Base-by-base conservation (phyloP, 2,113 vertebrate species). In the Daphoenositta chrysoptera region DNA sequence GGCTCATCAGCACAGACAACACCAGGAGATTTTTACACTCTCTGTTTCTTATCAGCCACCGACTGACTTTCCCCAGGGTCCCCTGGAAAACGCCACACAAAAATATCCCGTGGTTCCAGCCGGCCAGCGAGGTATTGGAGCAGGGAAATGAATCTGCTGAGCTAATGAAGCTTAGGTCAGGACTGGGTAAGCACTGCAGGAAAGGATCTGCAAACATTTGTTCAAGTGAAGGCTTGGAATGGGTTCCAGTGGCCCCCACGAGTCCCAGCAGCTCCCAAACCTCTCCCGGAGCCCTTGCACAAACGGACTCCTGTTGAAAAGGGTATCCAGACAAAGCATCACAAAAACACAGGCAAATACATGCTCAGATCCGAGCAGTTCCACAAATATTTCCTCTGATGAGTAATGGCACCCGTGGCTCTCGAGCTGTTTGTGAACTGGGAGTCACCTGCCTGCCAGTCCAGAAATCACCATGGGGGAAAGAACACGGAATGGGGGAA, bases 201-300 rank as follows among this genome's bases (percentile, higher is more conserved):
- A 53, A 88, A 89, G 85, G 93, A 92, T 86, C 84, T 83, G 85
- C 85, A 96, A 96, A 96, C 92, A 90, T 93, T 96, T 90, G 90
- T 78, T 86, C 90, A 88, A 58, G 73, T 6, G 82, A 78, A 87
- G 83, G 85, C 60, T 60, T 27, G 40, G 90, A 48, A 81, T 84
- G 72, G 75, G 23, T 47, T 90, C 69, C 90, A 83, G 81, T 30
- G 75, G 88, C 53, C 53, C 83, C 87, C 93, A 82, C 40, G 77
- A 95, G 94, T 57, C 91, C 13, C 8, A 86, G 82, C 28, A 0
- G 10, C 85, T 90, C 85, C 31, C 3, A 3, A 7, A 2, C 1
- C 71, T 75, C 92, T 89, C 51, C 94, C 20, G 60, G 20, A 95
- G 83, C 7, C 44, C 79, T 64, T 13, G 56, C 75, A 88, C 85